phyloP scores from a whole-genome alignment of 2,113 vertebrate species.

The Pterocles gutturalis region DNA sequence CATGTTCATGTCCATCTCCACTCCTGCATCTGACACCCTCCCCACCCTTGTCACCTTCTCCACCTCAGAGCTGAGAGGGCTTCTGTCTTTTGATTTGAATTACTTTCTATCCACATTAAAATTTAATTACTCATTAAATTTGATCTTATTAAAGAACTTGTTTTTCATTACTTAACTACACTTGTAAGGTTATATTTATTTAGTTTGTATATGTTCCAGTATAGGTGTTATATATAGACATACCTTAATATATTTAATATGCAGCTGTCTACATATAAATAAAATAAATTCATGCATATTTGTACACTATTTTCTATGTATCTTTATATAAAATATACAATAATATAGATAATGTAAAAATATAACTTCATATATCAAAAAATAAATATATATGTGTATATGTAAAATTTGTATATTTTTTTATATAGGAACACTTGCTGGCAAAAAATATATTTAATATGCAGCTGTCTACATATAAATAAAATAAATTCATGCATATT shows the following conservation, averaged over 20 bases:
- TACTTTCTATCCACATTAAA: neutral
- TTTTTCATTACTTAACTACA: neutral
- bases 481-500: neutral
- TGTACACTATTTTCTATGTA: neutral
- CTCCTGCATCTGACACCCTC: neutral
- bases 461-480: neutral
- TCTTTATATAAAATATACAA: neutral
- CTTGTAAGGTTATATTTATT: neutral
- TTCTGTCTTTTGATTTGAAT: neutral
- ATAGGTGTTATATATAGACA: neutral
- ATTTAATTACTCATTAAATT: neutral
- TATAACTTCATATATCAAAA: neutral
- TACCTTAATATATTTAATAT: neutral
- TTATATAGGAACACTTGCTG: neutral
- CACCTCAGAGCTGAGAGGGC: neutral
- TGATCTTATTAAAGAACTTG: neutral
- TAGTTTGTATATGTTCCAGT: neutral
- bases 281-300: neutral
- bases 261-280: neutral
- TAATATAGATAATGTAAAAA: neutral
- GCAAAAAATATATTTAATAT: neutral
- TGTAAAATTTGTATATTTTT: neutral
- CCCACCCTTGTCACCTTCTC: neutral
- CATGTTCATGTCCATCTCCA: neutral
- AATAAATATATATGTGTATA: accelerated